A percentile compares a stretch with the other conserved stretches of the same genome.
phyloP scores from a whole-genome alignment of 2,888 invertebrate genomes.

The Falcaria lacertinaria region DNA sequence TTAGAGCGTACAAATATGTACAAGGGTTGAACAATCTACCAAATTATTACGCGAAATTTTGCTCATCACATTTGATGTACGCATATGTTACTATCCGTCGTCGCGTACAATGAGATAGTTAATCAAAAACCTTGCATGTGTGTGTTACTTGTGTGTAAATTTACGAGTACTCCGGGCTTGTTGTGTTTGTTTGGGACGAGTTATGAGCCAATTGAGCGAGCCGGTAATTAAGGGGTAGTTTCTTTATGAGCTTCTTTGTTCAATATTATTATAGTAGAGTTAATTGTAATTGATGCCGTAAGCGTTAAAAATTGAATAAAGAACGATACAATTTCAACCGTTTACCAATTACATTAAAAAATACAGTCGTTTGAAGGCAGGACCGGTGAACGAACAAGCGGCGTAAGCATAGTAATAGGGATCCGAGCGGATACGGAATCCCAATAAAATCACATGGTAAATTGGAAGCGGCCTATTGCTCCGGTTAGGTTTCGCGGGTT shows the following conservation, averaged over 20 bases:
- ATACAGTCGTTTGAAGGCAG: too few relatives aligned
- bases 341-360: too few relatives aligned
- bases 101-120: conserved; percentile 25
- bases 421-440: too few relatives aligned
- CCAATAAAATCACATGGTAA: too few relatives aligned
- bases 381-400: too few relatives aligned
- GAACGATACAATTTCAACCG: too few relatives aligned
- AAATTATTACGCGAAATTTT: background rate
- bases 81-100: background rate
- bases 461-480: too few relatives aligned
- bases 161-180: conserved; percentile 20
- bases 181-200: background rate
- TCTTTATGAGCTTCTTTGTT: background rate
- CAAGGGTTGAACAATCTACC: background rate
- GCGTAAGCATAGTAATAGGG: too few relatives aligned
- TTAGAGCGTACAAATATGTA: too few relatives aligned
- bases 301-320: too few relatives aligned
- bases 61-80: background rate
- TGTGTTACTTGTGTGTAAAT: conserved; percentile 44
- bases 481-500: too few relatives aligned
- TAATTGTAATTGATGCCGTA: too few relatives aligned
- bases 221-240: background rate
- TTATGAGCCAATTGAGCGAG: background rate
- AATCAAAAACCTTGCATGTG: conserved; percentile 42
- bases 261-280: background rate